A percentile compares a stretch with the other conserved stretches of the same genome.
Evolutionary conservation across 2,797 vertebrate species (phyloP).

Genomic region (Liparis tanakae): DNA sequence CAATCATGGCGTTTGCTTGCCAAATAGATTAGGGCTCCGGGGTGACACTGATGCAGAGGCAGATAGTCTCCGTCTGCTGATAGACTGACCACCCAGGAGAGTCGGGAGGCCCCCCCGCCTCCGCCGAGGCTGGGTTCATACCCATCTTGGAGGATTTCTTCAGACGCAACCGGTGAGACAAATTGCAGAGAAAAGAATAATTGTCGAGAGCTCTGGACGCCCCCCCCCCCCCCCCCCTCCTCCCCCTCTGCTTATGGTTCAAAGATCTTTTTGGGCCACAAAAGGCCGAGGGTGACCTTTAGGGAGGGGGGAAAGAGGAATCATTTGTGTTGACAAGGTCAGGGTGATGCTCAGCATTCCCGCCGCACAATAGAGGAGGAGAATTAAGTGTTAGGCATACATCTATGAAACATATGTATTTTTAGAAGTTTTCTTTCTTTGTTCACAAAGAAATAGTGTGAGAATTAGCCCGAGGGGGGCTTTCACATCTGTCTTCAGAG

Average conservation of each 20-base stretch:
- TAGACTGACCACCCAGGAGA: constrained; percentile 82
- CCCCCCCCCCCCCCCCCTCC: constrained; percentile 34
- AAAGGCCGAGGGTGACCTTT: constrained; percentile 58
- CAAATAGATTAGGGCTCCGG: constrained; percentile 74
- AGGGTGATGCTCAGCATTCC: constrained; percentile 31
- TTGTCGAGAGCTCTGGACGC: constrained; percentile 51
- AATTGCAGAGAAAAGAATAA: constrained; percentile 68
- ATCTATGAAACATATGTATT: background rate
- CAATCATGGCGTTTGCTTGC: constrained; percentile 75
- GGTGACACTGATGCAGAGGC: constrained; percentile 68
- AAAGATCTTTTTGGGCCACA: constrained; percentile 59
- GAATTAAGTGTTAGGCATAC: background rate
- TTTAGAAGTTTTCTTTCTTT: background rate
- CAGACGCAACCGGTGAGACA: constrained; percentile 71
- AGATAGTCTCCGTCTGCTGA: constrained; percentile 61
- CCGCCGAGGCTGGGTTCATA: constrained; percentile 52
- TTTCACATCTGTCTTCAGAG: background rate
- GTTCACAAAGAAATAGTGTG: background rate
- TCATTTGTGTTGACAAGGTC: constrained; percentile 67
- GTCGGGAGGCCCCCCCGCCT: constrained; percentile 30
- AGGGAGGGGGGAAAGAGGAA: constrained; percentile 5
- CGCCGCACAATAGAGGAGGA: constrained; percentile 5
- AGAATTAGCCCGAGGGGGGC: background rate
- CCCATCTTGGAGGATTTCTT: constrained; percentile 66
- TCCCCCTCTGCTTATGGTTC: constrained; percentile 58